Evolutionary conservation across 2,888 invertebrate genomes (phyloP).

Genomic region (Cataglyphis rosenhaueri): DNA sequence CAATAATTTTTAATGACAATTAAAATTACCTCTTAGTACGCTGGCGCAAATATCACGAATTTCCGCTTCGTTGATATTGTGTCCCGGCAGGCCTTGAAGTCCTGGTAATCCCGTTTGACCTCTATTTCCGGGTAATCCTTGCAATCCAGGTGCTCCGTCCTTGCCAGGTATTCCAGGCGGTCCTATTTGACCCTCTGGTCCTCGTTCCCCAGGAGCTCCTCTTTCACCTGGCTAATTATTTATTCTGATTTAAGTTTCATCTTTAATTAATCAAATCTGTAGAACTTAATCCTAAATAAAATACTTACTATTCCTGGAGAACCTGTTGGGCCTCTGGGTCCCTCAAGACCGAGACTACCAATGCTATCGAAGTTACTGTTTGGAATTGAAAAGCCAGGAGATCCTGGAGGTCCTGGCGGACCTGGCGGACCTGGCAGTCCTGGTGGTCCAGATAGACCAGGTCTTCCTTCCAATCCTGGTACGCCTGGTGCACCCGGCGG

Average conservation of each 20-base stretch:
- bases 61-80: constrained; percentile 90
- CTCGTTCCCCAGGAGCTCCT: constrained; percentile 87
- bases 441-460: constrained; percentile 82
- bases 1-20: not conserved
- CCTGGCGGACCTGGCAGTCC: constrained; percentile 69
- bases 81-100: constrained; percentile 87
- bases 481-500: constrained; percentile 80
- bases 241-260: not conserved
- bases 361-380: constrained; percentile 74
- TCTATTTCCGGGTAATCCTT: constrained; percentile 87
- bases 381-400: constrained; percentile 25
- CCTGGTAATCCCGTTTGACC: constrained; percentile 89
- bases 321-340: constrained; percentile 87
- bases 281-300: not conserved
- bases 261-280: not conserved
- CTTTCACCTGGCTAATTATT: constrained; percentile 87
- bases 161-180: constrained; percentile 88
- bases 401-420: constrained; percentile 76
- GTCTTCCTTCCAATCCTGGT: constrained; percentile 80
- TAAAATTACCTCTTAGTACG: constrained; percentile 90
- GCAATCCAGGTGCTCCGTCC: constrained; percentile 87
- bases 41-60: constrained; percentile 93
- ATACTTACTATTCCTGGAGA: constrained; percentile 86
- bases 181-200: constrained; percentile 87
- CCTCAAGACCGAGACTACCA: constrained; percentile 86